Base-by-base conservation (phyloP, 2,797 vertebrate genomes). In the Tangara arthus region DNA sequence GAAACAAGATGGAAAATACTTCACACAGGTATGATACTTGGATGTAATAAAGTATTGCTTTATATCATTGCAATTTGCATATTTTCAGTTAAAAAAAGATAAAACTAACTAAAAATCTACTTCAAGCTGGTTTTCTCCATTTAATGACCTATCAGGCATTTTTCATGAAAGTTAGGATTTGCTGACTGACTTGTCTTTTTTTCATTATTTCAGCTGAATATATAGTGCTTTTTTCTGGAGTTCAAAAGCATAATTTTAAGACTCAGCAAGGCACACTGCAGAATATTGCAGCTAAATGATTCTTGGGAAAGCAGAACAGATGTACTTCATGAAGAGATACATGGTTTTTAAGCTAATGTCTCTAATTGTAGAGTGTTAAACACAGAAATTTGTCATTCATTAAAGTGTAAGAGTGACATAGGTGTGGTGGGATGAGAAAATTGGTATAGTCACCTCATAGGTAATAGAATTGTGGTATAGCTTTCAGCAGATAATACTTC, bases 1-100 rank as follows among this genome's bases (percentile, higher is more conserved):
- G 96, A 99, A 99, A 93, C 98, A 99, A 60, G 98, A 98, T 95
- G 99, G 99, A 73, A 99, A 99, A 89, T 99, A 99, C 91, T 99
- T 99, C 94, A 99, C 99, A 94, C 99, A 99, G 99, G 99, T 99
- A 95, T 96, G 97, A 5, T 50, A 60, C 7, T 63, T 80, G 59
- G 6, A 32, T 85, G 30, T 64, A 22, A 60, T 39, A 49, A 63
- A 39, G 1, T 34, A 15, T 19, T 82, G 28, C 26, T 65, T 15
- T 53, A 2, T 41, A 16, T 46, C 2, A 19, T 27, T 57, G 27
- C 19, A 44, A 0, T 70, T n/a, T 37, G 6, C 8, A 19, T 24
- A 72, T 93, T 73, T 77, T 69, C 26, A 46, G 32, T 23, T 64
- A 4, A 56, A 42, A 49, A 72, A 21, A 2, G 18, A 8, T 21